These are phyloP conservation scores for Tylochromis polylepis DNA, from an alignment of 2,113 vertebrate genomes.

Conservation along the genomic window DNA sequence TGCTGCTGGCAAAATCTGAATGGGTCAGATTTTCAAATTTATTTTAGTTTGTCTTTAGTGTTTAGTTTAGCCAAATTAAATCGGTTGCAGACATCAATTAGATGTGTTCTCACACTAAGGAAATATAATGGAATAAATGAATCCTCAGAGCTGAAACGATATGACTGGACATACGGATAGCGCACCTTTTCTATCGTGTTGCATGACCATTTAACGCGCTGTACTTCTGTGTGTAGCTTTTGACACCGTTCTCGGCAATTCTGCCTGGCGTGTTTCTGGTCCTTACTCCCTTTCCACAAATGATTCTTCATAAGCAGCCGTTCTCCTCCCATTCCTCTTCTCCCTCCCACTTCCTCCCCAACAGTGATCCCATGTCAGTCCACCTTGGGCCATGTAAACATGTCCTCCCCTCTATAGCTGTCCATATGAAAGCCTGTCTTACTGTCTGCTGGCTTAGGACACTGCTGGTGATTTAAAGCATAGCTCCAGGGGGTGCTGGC, in stretches of 20 bases:
- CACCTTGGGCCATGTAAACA: slow-evolving; percentile 35
- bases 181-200: background rate
- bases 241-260: background rate
- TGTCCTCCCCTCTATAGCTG: slow-evolving; percentile 21
- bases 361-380: slow-evolving; percentile 9
- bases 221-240: background rate
- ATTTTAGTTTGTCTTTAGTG: background rate
- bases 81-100: background rate
- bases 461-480: slow-evolving; percentile 38
- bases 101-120: background rate
- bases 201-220: background rate
- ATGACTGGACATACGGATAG: background rate
- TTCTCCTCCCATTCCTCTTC: background rate
- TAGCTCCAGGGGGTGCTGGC: slow-evolving; percentile 18
- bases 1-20: background rate
- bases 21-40: background rate
- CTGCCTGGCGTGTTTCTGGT: background rate
- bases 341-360: background rate
- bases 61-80: background rate
- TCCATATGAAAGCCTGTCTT: slow-evolving; percentile 7
- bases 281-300: slow-evolving; percentile 11
- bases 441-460: slow-evolving; percentile 2
- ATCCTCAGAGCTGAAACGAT: background rate
- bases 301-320: slow-evolving; percentile 23
- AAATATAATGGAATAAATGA: background rate